Conservation (phyloP, 2,797 vertebrate species). For the Acomys russatus region DNA sequence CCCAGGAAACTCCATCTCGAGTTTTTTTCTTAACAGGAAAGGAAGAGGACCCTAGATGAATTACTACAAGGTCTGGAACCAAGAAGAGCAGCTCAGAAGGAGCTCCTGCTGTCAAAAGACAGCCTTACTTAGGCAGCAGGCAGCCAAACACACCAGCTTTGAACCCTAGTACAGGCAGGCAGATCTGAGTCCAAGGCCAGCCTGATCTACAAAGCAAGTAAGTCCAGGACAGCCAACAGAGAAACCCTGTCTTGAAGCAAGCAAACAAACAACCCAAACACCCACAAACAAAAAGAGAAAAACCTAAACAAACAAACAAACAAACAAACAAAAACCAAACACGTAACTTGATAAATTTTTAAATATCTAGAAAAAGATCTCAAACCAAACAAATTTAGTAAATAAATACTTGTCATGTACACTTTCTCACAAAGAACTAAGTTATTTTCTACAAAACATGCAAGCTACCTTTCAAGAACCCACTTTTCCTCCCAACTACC, state of each 20-base stretch:
- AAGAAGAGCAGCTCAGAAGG: slow-evolving; percentile 35
- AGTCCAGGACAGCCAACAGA: not conserved
- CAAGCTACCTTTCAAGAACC: not conserved
- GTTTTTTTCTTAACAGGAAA: too few relatives aligned
- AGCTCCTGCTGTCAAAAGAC: slow-evolving; percentile 44
- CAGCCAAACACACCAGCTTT: not conserved
- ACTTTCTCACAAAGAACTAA: slow-evolving; percentile 5
- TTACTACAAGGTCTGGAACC: not conserved
- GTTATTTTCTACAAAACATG: slow-evolving; percentile 42
- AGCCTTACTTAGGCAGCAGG: slow-evolving; percentile 31
- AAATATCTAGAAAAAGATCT: slow-evolving; percentile 27
- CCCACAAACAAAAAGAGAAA: too few relatives aligned
- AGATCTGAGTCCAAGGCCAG: not conserved
- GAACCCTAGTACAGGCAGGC: not conserved
- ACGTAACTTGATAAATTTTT: slow-evolving; percentile 26
- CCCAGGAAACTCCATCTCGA: not conserved
- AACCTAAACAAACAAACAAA: too few relatives aligned
- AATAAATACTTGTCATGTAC: slow-evolving; percentile 19
- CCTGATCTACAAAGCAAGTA: not conserved
- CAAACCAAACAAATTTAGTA: not conserved
- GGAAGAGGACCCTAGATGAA: not conserved
- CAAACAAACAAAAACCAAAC: not conserved
- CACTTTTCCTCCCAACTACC: not conserved
- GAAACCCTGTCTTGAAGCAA: not conserved
- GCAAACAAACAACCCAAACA: too few relatives aligned